A percentile compares a stretch with the other conserved stretches of the same genome.
Conservation (phyloP, 2,113 vertebrate species). For the Murina feae region DNA sequence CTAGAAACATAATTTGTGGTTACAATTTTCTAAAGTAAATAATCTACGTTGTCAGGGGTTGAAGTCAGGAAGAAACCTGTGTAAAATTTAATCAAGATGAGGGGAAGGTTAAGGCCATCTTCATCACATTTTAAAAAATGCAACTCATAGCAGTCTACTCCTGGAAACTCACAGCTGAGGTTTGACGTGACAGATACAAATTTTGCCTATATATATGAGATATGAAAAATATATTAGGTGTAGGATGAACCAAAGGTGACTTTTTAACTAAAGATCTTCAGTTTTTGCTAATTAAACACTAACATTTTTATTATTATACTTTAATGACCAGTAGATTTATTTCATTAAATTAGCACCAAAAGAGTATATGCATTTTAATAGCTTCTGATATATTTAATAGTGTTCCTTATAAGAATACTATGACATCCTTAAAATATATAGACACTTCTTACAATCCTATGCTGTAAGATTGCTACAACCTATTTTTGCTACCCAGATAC, state of each 20-base stretch:
- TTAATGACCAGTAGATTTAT: not conserved
- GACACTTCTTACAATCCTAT: not conserved
- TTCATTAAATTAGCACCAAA: not conserved
- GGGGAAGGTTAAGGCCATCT: not conserved
- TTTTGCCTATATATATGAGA: not conserved
- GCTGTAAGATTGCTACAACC: not conserved
- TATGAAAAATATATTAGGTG: not conserved
- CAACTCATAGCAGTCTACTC: not conserved
- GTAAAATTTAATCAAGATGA: not conserved
- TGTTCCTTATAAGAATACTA: not conserved
- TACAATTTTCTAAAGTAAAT: not conserved
- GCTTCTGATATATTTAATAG: not conserved
- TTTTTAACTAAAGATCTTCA: not conserved
- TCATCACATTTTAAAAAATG: not conserved
- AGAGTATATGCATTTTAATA: not conserved
- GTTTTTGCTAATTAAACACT: not conserved
- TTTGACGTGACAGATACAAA: not conserved
- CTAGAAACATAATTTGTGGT: not conserved
- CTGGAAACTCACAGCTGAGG: not conserved
- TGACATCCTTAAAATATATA: not conserved
- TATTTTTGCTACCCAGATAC: not conserved
- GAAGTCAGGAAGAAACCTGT: not conserved
- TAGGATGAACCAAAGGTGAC: not conserved
- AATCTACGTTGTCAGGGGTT: not conserved
- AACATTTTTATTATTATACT: not conserved